A percentile compares a stretch with the other conserved stretches of the same genome.
Evolutionary conservation across 1,140 invertebrate species (phyloP).

Genomic region (Panulirus ornatus): DNA sequence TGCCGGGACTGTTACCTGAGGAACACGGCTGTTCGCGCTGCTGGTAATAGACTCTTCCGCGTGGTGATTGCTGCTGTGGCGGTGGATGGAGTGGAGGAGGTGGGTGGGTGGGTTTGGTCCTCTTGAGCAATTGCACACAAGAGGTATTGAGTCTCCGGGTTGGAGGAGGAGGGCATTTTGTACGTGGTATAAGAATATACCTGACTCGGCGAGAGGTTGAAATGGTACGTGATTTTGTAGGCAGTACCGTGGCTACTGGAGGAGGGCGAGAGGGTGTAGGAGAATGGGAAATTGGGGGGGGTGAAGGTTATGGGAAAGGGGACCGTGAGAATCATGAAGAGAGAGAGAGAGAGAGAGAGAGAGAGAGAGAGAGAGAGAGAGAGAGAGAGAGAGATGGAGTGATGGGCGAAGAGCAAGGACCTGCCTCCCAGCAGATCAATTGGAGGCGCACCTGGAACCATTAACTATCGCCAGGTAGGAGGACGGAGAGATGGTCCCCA

Average conservation of each 20-base stretch:
- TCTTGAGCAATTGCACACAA: no score
- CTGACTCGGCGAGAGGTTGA: no score
- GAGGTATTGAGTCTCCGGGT: no score
- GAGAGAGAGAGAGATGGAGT: not conserved
- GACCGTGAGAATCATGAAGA: not conserved
- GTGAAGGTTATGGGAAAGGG: not conserved
- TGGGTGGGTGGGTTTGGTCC: not conserved
- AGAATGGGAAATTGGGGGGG: not conserved
- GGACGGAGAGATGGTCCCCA: not conserved
- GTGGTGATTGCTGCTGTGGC: no score
- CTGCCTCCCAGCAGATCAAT: not conserved
- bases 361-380: not conserved
- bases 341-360: slow-evolving; percentile 32
- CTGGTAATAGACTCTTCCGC: no score
- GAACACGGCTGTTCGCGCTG: no score
- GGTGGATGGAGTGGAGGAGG: not conserved
- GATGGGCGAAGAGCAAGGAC: not conserved
- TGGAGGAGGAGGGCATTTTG: no score
- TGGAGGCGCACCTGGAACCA: not conserved
- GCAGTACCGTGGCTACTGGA: not conserved
- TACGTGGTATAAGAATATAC: no score
- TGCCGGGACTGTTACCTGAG: no score
- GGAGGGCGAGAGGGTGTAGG: not conserved
- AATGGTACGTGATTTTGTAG: no score
- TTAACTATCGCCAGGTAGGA: slow-evolving; percentile 13